Percentiles rank a stretch among this genome's conserved stretches.
phyloP scores from a whole-genome alignment of 2,888 invertebrate species.

The Argyresthia albistria region DNA sequence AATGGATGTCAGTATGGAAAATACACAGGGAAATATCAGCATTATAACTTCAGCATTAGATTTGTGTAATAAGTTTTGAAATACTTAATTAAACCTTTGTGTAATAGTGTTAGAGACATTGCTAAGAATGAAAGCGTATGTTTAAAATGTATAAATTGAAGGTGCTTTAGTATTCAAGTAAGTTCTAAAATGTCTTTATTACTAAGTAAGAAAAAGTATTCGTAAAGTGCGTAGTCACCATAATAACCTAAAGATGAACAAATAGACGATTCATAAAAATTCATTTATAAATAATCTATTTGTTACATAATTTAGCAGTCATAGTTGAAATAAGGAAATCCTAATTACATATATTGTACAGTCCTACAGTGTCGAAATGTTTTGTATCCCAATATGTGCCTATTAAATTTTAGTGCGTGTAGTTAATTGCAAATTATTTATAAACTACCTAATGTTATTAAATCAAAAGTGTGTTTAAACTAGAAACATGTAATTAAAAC shows the following conservation, averaged over 20 bases:
- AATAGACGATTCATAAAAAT: too few species aligned
- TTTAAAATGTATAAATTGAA: neutral
- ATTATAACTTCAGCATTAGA: too few species aligned
- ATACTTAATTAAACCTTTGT: neutral
- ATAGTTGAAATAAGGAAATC: too few species aligned
- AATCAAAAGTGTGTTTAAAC: neutral
- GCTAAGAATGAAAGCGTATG: neutral
- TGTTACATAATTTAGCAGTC: too few species aligned
- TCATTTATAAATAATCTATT: too few species aligned
- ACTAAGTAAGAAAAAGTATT: too few species aligned
- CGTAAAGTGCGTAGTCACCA: too few species aligned
- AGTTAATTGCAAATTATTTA: neutral
- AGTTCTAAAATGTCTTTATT: neutral
- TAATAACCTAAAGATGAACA: too few species aligned
- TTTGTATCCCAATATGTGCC: conserved; percentile 24
- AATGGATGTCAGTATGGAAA: too few species aligned
- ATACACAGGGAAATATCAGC: too few species aligned
- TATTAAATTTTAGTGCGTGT: conserved; percentile 9
- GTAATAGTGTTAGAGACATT: neutral
- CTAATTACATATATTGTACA: too few species aligned
- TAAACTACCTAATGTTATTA: neutral
- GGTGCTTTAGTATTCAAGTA: neutral
- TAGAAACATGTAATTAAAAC: neutral
- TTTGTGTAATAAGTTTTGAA: too few species aligned
- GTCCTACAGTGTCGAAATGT: neutral